Conservation (phyloP, 2,113 vertebrate genomes). For the Baryphthengus martii region DNA sequence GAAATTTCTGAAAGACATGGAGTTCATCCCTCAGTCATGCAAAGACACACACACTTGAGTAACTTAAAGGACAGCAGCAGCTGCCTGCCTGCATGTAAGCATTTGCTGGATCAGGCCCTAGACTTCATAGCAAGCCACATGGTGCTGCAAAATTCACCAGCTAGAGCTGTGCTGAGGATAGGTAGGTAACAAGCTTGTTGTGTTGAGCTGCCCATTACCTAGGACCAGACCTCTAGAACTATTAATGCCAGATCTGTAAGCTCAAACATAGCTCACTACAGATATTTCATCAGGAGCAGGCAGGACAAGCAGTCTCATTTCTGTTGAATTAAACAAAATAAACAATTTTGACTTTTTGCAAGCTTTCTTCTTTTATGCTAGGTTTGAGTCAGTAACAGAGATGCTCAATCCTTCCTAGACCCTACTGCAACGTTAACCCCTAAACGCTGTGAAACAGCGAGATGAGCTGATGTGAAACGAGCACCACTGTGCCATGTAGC, state of each 20-base stretch:
- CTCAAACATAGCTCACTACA: neutral
- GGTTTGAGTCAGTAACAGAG: neutral
- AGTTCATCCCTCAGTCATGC: neutral
- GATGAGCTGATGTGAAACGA: neutral
- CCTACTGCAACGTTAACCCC: neutral
- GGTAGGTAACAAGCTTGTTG: neutral
- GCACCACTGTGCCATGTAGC: neutral
- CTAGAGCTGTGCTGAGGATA: fast-evolving
- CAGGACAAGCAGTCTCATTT: neutral
- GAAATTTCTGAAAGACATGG: neutral
- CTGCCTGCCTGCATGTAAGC: fast-evolving
- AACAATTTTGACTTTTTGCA: neutral
- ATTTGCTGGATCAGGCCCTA: neutral
- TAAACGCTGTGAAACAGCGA: fast-evolving
- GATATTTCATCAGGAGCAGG: neutral
- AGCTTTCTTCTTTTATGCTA: neutral
- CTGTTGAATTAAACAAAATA: neutral
- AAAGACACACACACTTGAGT: neutral
- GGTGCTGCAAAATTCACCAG: neutral
- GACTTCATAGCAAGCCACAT: neutral
- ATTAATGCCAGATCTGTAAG: neutral
- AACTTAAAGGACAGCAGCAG: neutral
- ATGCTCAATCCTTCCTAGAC: neutral
- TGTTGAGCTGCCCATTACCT: neutral
- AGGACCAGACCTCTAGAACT: neutral